Evolutionary conservation across 2,113 vertebrate genomes (phyloP).

Genomic region (Cyphomyrus plagiostoma): DNA sequence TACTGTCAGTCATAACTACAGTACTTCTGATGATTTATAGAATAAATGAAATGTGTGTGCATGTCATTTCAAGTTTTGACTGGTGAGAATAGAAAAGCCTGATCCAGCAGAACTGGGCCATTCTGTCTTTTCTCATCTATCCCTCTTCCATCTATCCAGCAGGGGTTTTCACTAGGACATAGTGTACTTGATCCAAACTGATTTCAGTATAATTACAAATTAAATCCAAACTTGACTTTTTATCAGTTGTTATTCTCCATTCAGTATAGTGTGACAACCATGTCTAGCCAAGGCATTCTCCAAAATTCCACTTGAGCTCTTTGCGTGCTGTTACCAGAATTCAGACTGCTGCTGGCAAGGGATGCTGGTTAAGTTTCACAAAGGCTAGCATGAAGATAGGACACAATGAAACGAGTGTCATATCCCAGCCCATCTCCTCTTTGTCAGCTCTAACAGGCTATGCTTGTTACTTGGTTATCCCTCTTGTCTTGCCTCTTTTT

Average conservation of each 20-base stretch:
- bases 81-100: background rate
- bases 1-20: background rate
- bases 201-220: slow-evolving; percentile 23
- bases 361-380: background rate
- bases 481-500: background rate
- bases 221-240: slow-evolving; percentile 20
- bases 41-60: background rate
- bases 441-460: background rate
- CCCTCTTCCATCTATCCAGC: slow-evolving; percentile 5
- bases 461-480: background rate
- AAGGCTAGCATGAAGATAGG: background rate
- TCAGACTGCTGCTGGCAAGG: background rate
- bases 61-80: background rate
- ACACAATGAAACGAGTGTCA: background rate
- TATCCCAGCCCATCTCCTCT: background rate
- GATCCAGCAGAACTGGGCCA: background rate
- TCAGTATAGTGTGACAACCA: background rate
- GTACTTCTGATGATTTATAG: background rate
- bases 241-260: slow-evolving; percentile 24
- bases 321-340: background rate
- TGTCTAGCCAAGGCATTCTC: background rate
- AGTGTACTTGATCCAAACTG: slow-evolving; percentile 27
- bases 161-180: slow-evolving; percentile 31
- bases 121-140: background rate
- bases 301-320: background rate